Evolutionary conservation across 2,888 invertebrate genomes (phyloP).

Genomic region (Luperina nickerlii): DNA sequence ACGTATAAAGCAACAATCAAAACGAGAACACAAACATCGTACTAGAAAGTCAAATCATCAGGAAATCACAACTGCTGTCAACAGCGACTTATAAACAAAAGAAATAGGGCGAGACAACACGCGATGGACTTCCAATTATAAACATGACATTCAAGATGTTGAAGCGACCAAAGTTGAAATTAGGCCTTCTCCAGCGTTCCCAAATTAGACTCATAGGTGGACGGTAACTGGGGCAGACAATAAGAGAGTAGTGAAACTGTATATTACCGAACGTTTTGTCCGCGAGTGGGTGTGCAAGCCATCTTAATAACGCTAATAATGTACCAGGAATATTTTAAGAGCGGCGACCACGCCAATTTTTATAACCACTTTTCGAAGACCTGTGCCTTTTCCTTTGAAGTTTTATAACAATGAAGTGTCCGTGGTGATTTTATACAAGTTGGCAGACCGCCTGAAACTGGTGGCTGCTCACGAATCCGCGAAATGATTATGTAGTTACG

Average conservation of each 20-base stretch:
- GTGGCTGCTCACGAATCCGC: constrained; percentile 60
- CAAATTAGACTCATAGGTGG: constrained; percentile 71
- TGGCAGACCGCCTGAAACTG: constrained; percentile 63
- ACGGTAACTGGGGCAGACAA: constrained; percentile 70
- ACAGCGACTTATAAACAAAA: constrained; percentile 57
- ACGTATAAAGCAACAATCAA: constrained; percentile 37
- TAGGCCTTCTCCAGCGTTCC: constrained; percentile 65
- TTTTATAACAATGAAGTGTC: constrained; percentile 47
- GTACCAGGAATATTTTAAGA: constrained; percentile 75
- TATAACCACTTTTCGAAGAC: constrained; percentile 63
- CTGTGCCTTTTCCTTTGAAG: constrained; percentile 57
- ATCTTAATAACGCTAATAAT: constrained; percentile 76
- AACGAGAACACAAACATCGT: constrained; percentile 34
- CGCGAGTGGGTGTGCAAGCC: constrained; percentile 70
- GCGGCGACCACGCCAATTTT: constrained; percentile 73
- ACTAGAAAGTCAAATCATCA: constrained; percentile 48
- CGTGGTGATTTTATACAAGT: constrained; percentile 39
- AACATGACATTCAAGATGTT: constrained; percentile 70
- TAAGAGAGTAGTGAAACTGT: constrained; percentile 71
- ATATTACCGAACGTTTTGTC: constrained; percentile 70
- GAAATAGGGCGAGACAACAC: constrained; percentile 66
- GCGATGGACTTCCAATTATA: constrained; percentile 67
- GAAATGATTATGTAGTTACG: constrained; percentile 64
- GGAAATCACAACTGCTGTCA: constrained; percentile 57
- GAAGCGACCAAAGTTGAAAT: constrained; percentile 67